Evolutionary conservation across 2,113 vertebrate species (phyloP).

Genomic region (Microcebus griseorufus): DNA sequence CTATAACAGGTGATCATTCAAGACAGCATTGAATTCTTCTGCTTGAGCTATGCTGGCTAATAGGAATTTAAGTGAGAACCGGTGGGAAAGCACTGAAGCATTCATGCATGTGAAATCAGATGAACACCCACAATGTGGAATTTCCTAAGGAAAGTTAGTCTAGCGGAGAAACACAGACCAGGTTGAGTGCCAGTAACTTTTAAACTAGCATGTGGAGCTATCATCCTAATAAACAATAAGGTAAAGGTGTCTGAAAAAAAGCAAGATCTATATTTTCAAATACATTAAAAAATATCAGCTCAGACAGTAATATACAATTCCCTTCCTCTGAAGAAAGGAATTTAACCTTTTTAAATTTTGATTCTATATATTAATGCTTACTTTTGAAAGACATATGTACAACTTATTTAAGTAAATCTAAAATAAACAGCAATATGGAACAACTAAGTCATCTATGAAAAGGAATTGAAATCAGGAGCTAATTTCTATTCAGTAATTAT

Average conservation of each 20-base stretch:
- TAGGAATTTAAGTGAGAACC: constrained; percentile 75
- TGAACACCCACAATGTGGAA: constrained; percentile 64
- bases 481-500: background rate
- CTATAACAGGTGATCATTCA: constrained; percentile 77
- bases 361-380: background rate
- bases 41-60: constrained; percentile 80
- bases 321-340: constrained; percentile 21
- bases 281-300: background rate
- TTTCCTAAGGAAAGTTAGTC: constrained; percentile 66
- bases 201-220: background rate
- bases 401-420: constrained; percentile 38
- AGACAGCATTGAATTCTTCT: constrained; percentile 81
- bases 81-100: constrained; percentile 79
- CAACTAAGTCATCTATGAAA: background rate
- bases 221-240: background rate
- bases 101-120: constrained; percentile 78
- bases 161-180: constrained; percentile 43
- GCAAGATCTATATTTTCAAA: constrained; percentile 44
- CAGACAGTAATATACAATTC: background rate
- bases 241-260: constrained; percentile 5
- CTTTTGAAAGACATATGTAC: background rate
- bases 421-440: background rate
- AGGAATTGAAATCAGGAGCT: background rate
- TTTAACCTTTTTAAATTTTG: constrained; percentile 31
- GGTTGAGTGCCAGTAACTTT: constrained; percentile 56